Evolutionary conservation across 2,797 vertebrate genomes (phyloP).

Genomic region (Carapus acus): DNA sequence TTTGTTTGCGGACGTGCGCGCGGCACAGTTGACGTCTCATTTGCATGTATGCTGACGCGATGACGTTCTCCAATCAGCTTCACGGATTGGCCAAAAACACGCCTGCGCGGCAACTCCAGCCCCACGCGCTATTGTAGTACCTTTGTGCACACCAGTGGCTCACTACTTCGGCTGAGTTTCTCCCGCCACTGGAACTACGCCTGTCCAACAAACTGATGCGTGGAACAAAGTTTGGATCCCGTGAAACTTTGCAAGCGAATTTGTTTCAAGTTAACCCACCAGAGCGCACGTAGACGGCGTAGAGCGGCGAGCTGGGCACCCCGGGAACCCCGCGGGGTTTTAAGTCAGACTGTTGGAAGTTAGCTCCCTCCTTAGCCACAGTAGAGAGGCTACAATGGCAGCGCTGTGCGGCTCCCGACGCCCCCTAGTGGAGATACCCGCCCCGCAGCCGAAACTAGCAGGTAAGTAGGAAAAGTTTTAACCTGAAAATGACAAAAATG

Average conservation of each 20-base stretch:
- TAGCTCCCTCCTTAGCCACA: constrained; percentile 4
- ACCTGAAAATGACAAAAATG: neutral
- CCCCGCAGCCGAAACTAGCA: constrained; percentile 71
- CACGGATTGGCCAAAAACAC: constrained; percentile 23
- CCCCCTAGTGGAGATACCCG: constrained; percentile 68
- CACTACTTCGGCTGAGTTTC: too few relatives aligned
- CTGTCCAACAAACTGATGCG: too few relatives aligned
- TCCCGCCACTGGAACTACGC: accelerated
- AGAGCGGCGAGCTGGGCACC: constrained; percentile 5
- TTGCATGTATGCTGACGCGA: constrained; percentile 49
- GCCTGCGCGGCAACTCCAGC: constrained; percentile 56
- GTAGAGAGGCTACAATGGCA: constrained; percentile 48
- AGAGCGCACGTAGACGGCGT: neutral
- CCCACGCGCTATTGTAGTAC: constrained; percentile 34
- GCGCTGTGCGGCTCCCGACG: constrained; percentile 59
- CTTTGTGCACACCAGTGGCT: constrained; percentile 16
- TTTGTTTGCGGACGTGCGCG: neutral
- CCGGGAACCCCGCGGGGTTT: constrained; percentile 34
- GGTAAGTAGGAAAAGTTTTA: constrained; percentile 44
- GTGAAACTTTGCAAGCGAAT: neutral
- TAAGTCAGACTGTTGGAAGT: constrained; percentile 44
- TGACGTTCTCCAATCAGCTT: constrained; percentile 56
- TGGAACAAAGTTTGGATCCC: too few relatives aligned
- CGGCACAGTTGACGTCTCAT: neutral
- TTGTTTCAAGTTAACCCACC: neutral